Evolutionary conservation across 2,113 vertebrate genomes (phyloP).

Genomic region (Furnarius figulus): DNA sequence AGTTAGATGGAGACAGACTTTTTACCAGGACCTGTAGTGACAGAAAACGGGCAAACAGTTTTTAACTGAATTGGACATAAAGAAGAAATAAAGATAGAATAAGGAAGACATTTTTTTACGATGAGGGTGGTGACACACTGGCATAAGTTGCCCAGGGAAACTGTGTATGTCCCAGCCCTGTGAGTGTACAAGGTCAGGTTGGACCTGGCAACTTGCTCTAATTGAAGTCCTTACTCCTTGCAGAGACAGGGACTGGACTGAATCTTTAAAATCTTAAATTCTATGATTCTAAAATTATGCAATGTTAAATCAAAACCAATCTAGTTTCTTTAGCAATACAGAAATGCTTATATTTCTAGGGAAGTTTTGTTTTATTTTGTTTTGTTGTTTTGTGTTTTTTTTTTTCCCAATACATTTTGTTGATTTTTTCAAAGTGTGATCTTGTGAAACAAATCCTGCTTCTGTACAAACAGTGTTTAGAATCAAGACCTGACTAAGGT

Average conservation of each 20-base stretch:
- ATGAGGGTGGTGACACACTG: not conserved
- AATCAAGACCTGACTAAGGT: not conserved
- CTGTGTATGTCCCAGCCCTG: accelerated
- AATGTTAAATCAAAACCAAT: not conserved
- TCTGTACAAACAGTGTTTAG: not conserved
- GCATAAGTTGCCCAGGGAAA: not conserved
- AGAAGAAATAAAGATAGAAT: not conserved
- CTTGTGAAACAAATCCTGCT: not conserved
- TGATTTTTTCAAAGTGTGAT: not conserved
- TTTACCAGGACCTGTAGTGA: not conserved
- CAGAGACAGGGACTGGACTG: accelerated
- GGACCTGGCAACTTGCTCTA: too few species aligned
- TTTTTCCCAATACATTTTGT: not conserved
- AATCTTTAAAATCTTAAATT: not conserved
- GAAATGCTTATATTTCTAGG: not conserved
- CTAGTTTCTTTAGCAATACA: not conserved
- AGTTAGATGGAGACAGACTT: not conserved
- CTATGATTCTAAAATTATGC: not conserved
- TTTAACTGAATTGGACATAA: not conserved
- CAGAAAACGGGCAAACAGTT: not conserved
- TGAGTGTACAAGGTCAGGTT: not conserved
- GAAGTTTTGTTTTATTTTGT: too few species aligned
- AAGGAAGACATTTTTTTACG: not conserved
- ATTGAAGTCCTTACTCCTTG: not conserved
- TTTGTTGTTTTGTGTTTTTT: too few species aligned